These are phyloP conservation scores for Anthonomus grandis DNA, from an alignment of 1,140 invertebrate genomes.

Conservation along the genomic window DNA sequence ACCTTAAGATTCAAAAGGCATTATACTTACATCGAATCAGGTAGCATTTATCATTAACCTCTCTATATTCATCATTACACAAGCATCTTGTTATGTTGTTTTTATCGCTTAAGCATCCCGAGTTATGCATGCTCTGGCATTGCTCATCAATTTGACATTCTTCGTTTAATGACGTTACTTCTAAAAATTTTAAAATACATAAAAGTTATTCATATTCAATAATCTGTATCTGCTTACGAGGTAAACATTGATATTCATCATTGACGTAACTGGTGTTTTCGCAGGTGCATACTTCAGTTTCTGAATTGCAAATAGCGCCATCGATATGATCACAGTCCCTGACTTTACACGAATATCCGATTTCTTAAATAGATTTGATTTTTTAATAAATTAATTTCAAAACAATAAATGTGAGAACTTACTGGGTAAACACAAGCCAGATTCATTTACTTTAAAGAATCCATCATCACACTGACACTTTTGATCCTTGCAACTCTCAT, in stretches of 20 bases:
- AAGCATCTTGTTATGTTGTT: conserved; percentile 5
- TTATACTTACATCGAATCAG: conserved; percentile 5
- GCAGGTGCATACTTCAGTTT: neutral
- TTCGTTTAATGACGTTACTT: conserved; percentile 4
- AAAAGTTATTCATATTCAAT: too few species aligned
- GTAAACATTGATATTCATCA: neutral
- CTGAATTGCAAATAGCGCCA: conserved; percentile 2
- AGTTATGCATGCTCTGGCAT: conserved; percentile 4
- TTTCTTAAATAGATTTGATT: conserved; percentile 6
- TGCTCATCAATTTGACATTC: conserved; percentile 17
- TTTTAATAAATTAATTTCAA: conserved; percentile 3
- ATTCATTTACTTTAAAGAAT: conserved; percentile 5
- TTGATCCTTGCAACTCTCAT: conserved; percentile 10
- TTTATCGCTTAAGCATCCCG: neutral
- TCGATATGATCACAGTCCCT: conserved; percentile 13
- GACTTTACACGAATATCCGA: conserved; percentile 11
- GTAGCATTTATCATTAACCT: conserved; percentile 10
- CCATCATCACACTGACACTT: conserved; percentile 13
- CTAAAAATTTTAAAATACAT: too few species aligned
- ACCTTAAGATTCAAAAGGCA: neutral
- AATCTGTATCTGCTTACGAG: conserved; percentile 6
- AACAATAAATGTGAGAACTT: conserved; percentile 10
- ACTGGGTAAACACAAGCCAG: conserved; percentile 14
- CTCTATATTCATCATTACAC: conserved; percentile 13
- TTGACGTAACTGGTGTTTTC: neutral